These are phyloP conservation scores for Drosophila recens DNA, from an alignment of 2,888 invertebrate genomes.

Conservation along the genomic window DNA sequence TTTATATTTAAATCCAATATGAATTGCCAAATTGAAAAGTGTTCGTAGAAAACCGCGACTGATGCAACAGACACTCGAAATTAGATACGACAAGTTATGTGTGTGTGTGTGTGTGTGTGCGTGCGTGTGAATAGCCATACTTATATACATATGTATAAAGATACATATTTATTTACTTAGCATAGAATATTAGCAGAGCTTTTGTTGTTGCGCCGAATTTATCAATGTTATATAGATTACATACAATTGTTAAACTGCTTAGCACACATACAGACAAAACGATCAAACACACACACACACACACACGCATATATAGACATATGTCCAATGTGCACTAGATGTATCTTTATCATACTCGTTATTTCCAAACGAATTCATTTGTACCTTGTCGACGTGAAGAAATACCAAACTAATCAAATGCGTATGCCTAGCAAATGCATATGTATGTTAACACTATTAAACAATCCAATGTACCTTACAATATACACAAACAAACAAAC, in stretches of 20 bases:
- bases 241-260: conserved; percentile 32
- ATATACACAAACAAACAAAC: conserved; percentile 38
- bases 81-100: conserved; percentile 20
- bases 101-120: conserved; percentile 8
- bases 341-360: conserved; percentile 43
- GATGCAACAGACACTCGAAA: conserved; percentile 52
- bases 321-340: conserved; percentile 50
- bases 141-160: background rate
- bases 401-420: conserved; percentile 45
- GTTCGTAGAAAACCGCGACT: conserved; percentile 54
- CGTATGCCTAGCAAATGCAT: conserved; percentile 41
- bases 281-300: background rate
- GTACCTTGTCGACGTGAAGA: conserved; percentile 51
- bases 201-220: conserved; percentile 23
- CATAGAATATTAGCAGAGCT: conserved; percentile 17
- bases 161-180: conserved; percentile 13
- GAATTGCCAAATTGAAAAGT: conserved; percentile 57
- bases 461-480: conserved; percentile 78
- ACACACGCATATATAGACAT: conserved; percentile 1
- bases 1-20: conserved; percentile 28
- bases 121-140: background rate
- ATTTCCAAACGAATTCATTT: conserved; percentile 48
- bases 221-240: conserved; percentile 13
- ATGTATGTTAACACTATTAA: conserved; percentile 58
- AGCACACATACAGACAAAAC: conserved; percentile 10